phyloP scores from a whole-genome alignment of 2,888 invertebrate species.

The Tenthredo distinguenda region DNA sequence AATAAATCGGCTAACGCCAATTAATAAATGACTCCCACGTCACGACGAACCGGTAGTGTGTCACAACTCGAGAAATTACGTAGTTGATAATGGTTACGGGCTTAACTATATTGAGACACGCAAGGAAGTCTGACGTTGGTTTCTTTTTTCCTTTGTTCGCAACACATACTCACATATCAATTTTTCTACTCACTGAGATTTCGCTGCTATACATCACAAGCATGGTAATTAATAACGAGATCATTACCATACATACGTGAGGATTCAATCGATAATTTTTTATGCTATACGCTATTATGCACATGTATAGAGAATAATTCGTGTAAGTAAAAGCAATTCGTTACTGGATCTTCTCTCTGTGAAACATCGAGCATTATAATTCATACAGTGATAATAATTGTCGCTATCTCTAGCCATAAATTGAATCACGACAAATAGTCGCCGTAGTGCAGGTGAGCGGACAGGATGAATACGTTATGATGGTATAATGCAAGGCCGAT shows the following conservation, averaged over 20 bases:
- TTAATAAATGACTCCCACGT: slow-evolving; percentile 46
- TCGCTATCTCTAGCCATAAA: slow-evolving; percentile 47
- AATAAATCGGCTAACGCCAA: slow-evolving; percentile 34
- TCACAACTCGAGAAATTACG: slow-evolving; percentile 36
- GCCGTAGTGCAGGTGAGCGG: slow-evolving; percentile 75
- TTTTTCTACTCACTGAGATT: not conserved
- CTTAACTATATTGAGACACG: slow-evolving; percentile 31
- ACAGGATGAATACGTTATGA: slow-evolving; percentile 75
- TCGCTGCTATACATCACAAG: not conserved
- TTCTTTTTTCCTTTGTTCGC: not conserved
- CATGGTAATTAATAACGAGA: not conserved
- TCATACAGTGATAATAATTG: slow-evolving; percentile 32
- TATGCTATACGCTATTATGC: not conserved
- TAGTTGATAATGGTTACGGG: not conserved
- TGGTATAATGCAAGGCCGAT: slow-evolving; percentile 75
- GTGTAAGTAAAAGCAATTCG: not conserved
- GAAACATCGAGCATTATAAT: not conserved
- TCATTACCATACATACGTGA: not conserved
- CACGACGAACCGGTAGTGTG: slow-evolving; percentile 3
- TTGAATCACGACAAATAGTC: slow-evolving; percentile 49
- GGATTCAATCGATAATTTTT: not conserved
- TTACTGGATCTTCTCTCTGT: not conserved
- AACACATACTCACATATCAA: not conserved
- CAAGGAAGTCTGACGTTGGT: slow-evolving; percentile 26
- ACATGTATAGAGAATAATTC: not conserved